phyloP scores from a whole-genome alignment of 1,140 invertebrate species.

The Drosophila pseudoobscura region DNA sequence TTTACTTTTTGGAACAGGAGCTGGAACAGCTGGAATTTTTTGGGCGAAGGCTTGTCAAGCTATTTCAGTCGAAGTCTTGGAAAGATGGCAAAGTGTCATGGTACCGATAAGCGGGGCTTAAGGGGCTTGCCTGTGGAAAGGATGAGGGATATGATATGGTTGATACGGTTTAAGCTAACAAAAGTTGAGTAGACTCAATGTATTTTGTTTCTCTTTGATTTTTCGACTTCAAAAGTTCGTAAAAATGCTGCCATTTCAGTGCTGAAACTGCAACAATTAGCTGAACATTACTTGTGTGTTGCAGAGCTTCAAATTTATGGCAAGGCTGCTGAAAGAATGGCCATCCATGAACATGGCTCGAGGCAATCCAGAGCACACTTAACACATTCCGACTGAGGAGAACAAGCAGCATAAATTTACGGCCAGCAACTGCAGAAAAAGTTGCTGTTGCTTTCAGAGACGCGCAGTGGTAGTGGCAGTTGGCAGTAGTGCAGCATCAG shows the following conservation, averaged over 20 bases:
- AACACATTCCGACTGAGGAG: constrained; percentile 69
- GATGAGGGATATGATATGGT: too few relatives aligned
- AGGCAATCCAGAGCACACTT: constrained; percentile 66
- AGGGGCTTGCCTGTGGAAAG: neutral
- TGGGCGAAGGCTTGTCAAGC: constrained; percentile 30
- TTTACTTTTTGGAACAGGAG: neutral
- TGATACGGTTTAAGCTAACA: too few relatives aligned
- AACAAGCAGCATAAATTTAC: constrained; percentile 75
- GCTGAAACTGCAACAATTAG: constrained; percentile 63
- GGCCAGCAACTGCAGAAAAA: constrained; percentile 54
- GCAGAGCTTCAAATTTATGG: constrained; percentile 52
- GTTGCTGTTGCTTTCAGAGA: constrained; percentile 43
- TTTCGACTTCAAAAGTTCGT: neutral
- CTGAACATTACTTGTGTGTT: constrained; percentile 27
- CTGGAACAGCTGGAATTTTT: constrained; percentile 3
- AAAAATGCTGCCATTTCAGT: neutral
- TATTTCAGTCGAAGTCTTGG: constrained; percentile 50
- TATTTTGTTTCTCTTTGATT: too few relatives aligned
- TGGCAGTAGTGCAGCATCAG: constrained; percentile 54
- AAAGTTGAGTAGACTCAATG: too few relatives aligned
- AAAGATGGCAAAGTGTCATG: constrained; percentile 57
- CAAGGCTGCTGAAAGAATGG: constrained; percentile 16
- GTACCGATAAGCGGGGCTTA: constrained; percentile 25
- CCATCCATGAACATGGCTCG: constrained; percentile 42
- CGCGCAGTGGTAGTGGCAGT: constrained; percentile 9